Base-by-base conservation (phyloP, 2,113 vertebrate species). In the Amblyornis subalaris region DNA sequence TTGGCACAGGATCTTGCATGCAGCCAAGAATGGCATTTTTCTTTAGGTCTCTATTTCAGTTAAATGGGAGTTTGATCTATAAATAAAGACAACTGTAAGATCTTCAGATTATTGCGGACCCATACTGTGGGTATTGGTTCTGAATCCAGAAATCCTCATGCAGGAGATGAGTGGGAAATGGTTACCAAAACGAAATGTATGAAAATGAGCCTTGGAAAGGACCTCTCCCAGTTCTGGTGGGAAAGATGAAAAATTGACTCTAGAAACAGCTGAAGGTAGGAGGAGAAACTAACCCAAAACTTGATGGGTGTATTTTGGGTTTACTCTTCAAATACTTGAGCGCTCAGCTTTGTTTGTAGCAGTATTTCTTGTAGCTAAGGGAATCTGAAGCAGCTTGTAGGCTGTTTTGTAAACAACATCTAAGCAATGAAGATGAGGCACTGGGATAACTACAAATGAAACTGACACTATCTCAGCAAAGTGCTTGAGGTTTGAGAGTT, bases 391-490 rank as follows among this genome's bases (percentile, higher is more conserved):
- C 81, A 93, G 57, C 81, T 94, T 94, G 81, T 70, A 89, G 77
- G 33, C 62, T 96, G 87, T 94, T 96, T 93, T 94, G 88, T 74
- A 79, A 95, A 79, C 66, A 94, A 21, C 33, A 72, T 50, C 66
- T 84, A 69, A 85, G 45, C 23, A 76, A 3, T 44, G 25, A 88
- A 85, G 84, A 51, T 90, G 33, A 82, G 31, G 44, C 62, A 70
- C 58, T 94, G 95, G 66, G 66, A 67, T 75, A 79, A 58, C 40
- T 92, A 53, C 83, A 95, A 36, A 81, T 81, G 79, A 90, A 92
- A 84, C 60, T 62, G 67, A 88, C 26, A 87, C 22, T 87, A 58
- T 73, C 58, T 83, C 71, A 83, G n/a, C 42, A 51, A 76, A 85
- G 62, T 64, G 21, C 61, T 89, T 87, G 50, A 80, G 64, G 54